These are phyloP conservation scores for Mesochorus sp. DNA, from an alignment of 2,888 invertebrate genomes.

Conservation along the genomic window DNA sequence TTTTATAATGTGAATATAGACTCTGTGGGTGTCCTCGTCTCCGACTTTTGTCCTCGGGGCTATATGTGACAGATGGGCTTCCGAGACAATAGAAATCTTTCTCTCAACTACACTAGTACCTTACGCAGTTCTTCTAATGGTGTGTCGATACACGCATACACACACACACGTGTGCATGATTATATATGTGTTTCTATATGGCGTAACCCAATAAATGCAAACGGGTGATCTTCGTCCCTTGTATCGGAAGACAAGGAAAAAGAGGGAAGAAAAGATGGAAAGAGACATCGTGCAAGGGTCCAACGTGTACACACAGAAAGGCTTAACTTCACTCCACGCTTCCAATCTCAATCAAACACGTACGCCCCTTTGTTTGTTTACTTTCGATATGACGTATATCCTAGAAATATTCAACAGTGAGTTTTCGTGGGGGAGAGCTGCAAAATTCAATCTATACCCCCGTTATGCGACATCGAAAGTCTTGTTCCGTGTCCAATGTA, in stretches of 20 bases:
- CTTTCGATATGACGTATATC: not conserved
- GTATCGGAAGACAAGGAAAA: conserved; percentile 36
- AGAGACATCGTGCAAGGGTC: conserved; percentile 33
- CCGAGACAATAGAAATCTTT: conserved; percentile 73
- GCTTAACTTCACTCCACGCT: not conserved
- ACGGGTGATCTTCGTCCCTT: conserved; percentile 60
- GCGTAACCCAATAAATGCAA: conserved; percentile 76
- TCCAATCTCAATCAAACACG: not conserved
- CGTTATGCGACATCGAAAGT: conserved; percentile 48
- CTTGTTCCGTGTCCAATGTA: conserved; percentile 42
- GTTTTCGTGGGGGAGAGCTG: conserved; percentile 25
- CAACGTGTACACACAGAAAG: not conserved
- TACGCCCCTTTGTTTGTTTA: not conserved
- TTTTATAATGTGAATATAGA: conserved; percentile 14
- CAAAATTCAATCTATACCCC: conserved; percentile 46
- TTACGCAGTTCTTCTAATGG: conserved; percentile 67
- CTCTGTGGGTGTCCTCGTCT: conserved; percentile 39
- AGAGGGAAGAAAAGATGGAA: conserved; percentile 38
- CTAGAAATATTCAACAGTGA: conserved; percentile 14
- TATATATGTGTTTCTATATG: conserved; percentile 55
- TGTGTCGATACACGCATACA: not conserved
- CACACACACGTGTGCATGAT: not conserved
- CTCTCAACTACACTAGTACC: conserved; percentile 5
- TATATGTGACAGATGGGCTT: conserved; percentile 75
- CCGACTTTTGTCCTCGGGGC: conserved; percentile 49